Evolutionary conservation across 2,113 vertebrate genomes (phyloP), one percentile per base, ranked within the genome.

Genomic region (Ardeotis arabs): DNA sequence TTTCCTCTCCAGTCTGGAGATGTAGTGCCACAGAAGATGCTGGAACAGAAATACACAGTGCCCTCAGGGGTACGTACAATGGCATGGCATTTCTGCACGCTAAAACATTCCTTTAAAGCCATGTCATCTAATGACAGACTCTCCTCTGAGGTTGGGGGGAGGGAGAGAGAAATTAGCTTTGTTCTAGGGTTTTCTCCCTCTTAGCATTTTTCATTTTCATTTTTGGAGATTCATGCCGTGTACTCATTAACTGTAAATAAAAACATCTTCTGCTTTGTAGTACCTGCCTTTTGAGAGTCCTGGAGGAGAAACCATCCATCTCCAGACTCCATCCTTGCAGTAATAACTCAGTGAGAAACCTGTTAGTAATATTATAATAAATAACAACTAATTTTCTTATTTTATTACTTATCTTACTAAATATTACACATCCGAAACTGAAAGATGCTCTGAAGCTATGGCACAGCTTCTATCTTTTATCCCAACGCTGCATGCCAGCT

Each of bases 51-150:
- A 86, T n/a, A n/a, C 80, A 27, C 76, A 55, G 41, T 91, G 80
- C 95, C 95, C 89, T 92, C 87, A 68, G 86, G 95, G 90, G 47
- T 14, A 13, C 23, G 0, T n/a, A 29, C 84, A 89, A 95, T 95
- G 94, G 86, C 91, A 90, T 69, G 64, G 86, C 77, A 87, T 92
- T 93, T 92, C 87, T 84, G 81, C 92, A 59, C 23, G 9, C 89
- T 95, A 55, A 77, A 84, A 28, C 93, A 92, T 95, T 96, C 94
- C 91, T 96, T 89, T 70, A 74, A 39, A 63, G 27, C 60, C 86
- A 47, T 82, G 89, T 89, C 87, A 95, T 95, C 83, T 93, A 96
- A 95, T 86, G 76, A 93, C 73, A 95, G 93, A 31, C 68, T 80
- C 31, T 92, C 87, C 81, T 81, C 63, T 87, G 69, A 66, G 67